Conservation (phyloP, 2,797 vertebrate genomes). For the Macropus fuliginosus region DNA sequence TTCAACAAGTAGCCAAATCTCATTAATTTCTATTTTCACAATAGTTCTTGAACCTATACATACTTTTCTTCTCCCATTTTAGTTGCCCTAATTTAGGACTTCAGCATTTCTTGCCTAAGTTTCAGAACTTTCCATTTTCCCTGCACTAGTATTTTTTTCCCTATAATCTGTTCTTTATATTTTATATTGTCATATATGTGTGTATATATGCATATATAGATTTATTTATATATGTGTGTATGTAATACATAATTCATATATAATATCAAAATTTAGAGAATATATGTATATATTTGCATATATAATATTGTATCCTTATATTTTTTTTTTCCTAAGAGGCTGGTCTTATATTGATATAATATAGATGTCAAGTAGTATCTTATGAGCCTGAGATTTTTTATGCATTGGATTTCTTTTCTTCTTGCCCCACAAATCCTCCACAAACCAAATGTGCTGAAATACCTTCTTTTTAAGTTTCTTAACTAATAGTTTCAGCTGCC, state of each 20-base stretch:
- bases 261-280: too few species aligned
- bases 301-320: too few species aligned
- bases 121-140: not conserved
- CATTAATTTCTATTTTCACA: not conserved
- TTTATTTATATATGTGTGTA: too few species aligned
- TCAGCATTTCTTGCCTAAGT: not conserved
- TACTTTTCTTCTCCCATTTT: not conserved
- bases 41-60: not conserved
- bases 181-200: too few species aligned
- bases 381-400: not conserved
- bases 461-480: not conserved
- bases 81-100: not conserved
- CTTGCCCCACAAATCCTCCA: not conserved
- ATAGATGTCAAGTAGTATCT: not conserved
- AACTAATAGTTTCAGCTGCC: not conserved
- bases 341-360: not conserved
- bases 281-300: too few species aligned
- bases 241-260: too few species aligned
- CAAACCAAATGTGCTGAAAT: not conserved
- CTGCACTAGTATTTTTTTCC: not conserved
- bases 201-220: too few species aligned
- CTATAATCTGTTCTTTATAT: not conserved
- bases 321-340: not conserved
- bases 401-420: not conserved
- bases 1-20: not conserved